Evolutionary conservation across 1,140 invertebrate species (phyloP), one percentile per base, ranked within the genome.

Genomic region (Zaprionus davidi): DNA sequence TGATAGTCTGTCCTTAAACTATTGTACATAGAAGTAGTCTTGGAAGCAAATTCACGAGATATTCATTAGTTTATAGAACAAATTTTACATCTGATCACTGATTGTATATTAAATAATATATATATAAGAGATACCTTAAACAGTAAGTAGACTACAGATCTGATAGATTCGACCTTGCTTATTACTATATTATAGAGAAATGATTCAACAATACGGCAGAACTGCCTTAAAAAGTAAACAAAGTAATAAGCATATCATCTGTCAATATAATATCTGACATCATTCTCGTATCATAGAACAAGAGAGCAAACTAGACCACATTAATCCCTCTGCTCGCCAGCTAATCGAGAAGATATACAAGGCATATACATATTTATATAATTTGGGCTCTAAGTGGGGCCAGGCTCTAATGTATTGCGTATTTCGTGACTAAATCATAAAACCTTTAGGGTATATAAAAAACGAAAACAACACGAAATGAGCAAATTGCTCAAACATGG

Each of bases 391-490:
- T 20, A 22, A 22, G n/a, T 20, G 44, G 44, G 31, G 31, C 31
- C 17, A 20, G 12, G 46, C 5, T 20, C 11, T 51, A 13, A 51
- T 51, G 46, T 51, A 51, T 51, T 51, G 46, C 46, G 17, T 51
- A 51, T 51, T 51, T 51, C 12, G 46, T 51, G 46, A 51, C 46
- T 51, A 51, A 24, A 51, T 51, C 46, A 51, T 51, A 51, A 51
- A 22, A 51, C 46, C 46, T 51, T 51, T 24, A 51, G 46, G 46
- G 20, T 51, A 51, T 51, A 51, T 51, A 51, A 51, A 51, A 51
- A 51, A 51, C 4, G 9, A 20, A 51, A 51, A 51, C 20, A 51
- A 22, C 20, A 24, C 20, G 5, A 51, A 51, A 51, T 51, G 20
- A 51, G 46, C 46, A 51, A 51, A 51, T 24, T 51, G 20, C 22